Conservation (phyloP, 2,797 vertebrate species). For the Falco naumanni region DNA sequence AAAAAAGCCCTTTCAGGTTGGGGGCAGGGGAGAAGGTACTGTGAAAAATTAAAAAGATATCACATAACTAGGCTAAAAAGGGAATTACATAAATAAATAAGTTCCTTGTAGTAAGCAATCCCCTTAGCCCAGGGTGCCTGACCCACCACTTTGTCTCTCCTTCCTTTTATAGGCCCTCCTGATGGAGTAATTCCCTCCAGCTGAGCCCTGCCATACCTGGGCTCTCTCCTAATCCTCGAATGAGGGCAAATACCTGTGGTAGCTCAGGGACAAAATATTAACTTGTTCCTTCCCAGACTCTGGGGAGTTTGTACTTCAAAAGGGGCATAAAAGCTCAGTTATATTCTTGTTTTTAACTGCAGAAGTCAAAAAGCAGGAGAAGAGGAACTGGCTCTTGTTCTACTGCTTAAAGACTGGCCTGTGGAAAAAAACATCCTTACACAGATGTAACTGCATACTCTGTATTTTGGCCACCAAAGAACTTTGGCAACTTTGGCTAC, state of each 20-base stretch:
- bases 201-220: neutral
- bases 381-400: neutral
- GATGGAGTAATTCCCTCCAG: neutral
- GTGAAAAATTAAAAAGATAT: slow-evolving; percentile 3
- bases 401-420: neutral
- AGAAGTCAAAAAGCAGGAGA: neutral
- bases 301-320: neutral
- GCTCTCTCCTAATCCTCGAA: neutral
- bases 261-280: neutral
- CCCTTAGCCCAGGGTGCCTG: neutral
- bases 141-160: neutral
- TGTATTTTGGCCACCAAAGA: neutral
- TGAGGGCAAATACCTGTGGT: neutral
- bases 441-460: neutral
- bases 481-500: neutral
- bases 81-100: slow-evolving; percentile 14
- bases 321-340: neutral
- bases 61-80: neutral
- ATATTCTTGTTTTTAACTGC: neutral
- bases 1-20: neutral
- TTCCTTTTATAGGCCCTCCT: neutral
- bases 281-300: neutral
- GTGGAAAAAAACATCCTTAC: neutral
- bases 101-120: neutral
- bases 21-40: neutral